Conservation (phyloP, 2,113 vertebrate species). For the Narcine bancroftii region DNA sequence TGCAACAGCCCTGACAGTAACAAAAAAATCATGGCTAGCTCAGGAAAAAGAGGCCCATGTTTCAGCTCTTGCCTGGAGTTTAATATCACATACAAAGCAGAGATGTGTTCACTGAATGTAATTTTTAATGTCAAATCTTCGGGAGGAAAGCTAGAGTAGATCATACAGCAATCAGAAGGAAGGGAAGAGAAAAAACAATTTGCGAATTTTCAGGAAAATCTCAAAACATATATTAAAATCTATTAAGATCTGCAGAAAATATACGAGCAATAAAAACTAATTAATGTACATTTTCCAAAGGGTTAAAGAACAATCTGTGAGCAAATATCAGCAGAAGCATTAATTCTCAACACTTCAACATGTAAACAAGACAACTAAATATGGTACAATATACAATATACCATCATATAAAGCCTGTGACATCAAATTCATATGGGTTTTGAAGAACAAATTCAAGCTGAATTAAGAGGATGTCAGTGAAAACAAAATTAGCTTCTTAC, state of each 20-base stretch:
- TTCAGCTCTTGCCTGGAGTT: neutral
- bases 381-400: neutral
- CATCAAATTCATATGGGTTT: neutral
- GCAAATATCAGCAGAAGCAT: neutral
- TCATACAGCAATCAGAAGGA: neutral
- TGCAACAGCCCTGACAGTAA: neutral
- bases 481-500: neutral
- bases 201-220: neutral
- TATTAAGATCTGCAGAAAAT: neutral
- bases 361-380: neutral
- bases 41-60: neutral
- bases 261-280: neutral
- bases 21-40: neutral
- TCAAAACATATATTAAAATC: neutral
- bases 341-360: neutral
- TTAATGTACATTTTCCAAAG: neutral
- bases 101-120: too few species aligned
- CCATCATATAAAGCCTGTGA: neutral
- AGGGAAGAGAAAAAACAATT: neutral
- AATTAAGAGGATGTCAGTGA: neutral
- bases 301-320: neutral
- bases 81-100: neutral
- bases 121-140: too few species aligned
- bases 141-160: too few species aligned
- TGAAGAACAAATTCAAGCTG: neutral